These are phyloP conservation scores for Solenodon paradoxus DNA, from an alignment of 2,113 vertebrate genomes.

Conservation along the genomic window DNA sequence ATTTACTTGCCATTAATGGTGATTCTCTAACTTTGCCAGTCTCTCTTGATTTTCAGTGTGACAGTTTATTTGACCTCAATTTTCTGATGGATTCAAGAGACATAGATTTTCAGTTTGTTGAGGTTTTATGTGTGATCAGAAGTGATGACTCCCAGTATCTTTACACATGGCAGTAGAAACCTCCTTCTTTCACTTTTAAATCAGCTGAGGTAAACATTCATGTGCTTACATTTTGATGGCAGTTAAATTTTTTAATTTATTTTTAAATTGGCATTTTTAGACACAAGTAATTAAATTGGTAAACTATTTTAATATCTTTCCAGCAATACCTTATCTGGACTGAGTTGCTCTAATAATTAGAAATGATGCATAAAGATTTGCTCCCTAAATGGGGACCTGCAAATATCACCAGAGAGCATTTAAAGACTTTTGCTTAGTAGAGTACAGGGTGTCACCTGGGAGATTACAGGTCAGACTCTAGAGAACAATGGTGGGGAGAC, in stretches of 20 bases:
- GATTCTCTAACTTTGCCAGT: neutral
- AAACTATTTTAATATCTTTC: neutral
- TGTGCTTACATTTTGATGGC: neutral
- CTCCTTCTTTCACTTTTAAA: neutral
- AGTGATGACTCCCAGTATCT: neutral
- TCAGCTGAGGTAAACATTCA: neutral
- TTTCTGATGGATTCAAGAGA: neutral
- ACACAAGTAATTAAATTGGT: neutral
- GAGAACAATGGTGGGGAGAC: too few species aligned
- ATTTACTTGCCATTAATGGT: neutral
- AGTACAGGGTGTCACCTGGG: too few species aligned
- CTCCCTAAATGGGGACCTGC: too few species aligned
- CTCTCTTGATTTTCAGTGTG: neutral
- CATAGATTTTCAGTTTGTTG: neutral
- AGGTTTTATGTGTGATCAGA: neutral
- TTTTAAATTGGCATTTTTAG: neutral
- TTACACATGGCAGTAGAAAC: neutral
- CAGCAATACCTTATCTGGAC: neutral
- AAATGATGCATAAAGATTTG: neutral
- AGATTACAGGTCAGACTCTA: too few species aligned
- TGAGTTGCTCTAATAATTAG: neutral
- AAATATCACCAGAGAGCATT: too few species aligned
- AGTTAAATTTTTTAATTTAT: neutral
- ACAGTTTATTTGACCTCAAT: neutral
- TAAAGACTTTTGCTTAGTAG: too few species aligned